Evolutionary conservation across 1,140 invertebrate genomes (phyloP).

Genomic region (Drosophila erecta): DNA sequence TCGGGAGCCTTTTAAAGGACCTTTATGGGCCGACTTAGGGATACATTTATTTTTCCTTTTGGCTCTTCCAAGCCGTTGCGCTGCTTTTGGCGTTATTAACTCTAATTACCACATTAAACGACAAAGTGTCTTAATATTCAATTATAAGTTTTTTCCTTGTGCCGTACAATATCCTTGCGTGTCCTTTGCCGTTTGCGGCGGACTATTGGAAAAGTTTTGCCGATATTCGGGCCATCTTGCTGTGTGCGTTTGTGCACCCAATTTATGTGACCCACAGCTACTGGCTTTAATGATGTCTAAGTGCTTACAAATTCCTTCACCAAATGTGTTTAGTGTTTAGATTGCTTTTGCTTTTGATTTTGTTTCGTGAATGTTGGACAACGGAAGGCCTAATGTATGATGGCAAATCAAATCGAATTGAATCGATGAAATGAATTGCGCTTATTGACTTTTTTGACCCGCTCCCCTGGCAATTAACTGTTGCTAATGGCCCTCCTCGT

Average conservation of each 20-base stretch:
- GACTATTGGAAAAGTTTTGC: conserved; percentile 68
- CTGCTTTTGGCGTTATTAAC: conserved; percentile 73
- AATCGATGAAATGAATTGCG: conserved; percentile 68
- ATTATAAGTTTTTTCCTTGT: conserved; percentile 64
- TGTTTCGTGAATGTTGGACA: conserved; percentile 48
- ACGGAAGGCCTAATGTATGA: conserved; percentile 37
- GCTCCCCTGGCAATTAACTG: conserved; percentile 28
- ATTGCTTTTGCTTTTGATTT: conserved; percentile 75
- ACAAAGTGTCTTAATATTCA: conserved; percentile 82
- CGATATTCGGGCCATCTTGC: conserved; percentile 33
- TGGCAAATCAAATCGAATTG: conserved; percentile 19
- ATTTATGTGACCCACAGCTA: conserved; percentile 17
- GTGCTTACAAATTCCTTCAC: conserved; percentile 78
- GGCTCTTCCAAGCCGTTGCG: conserved; percentile 61
- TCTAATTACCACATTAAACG: conserved; percentile 81
- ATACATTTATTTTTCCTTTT: conserved; percentile 42
- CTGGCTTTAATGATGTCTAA: conserved; percentile 64
- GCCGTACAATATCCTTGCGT: conserved; percentile 49
- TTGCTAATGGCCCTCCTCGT: conserved; percentile 59
- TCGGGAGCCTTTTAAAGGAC: conserved; percentile 10
- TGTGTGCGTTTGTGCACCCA: conserved; percentile 5
- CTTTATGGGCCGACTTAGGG: conserved; percentile 48
- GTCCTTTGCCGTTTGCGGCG: conserved; percentile 44
- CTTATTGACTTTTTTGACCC: conserved; percentile 26
- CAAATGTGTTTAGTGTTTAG: conserved; percentile 68